Conservation (phyloP, 2,113 vertebrate species). For the Rhizomys pruinosus region DNA sequence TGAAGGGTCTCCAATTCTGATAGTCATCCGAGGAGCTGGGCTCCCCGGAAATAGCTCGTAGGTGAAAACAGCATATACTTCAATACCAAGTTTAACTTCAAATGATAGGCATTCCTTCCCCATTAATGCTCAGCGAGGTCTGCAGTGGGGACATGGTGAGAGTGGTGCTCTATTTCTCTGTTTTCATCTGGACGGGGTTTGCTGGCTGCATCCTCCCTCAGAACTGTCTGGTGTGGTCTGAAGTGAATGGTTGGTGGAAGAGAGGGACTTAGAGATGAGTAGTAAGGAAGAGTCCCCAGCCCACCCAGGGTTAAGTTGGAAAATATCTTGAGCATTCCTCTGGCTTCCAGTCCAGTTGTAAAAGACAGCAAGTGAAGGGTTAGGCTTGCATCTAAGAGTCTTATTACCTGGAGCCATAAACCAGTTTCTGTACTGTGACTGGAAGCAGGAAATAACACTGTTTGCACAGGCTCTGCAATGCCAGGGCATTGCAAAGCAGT, state of each 20-base stretch:
- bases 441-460: not conserved
- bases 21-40: not conserved
- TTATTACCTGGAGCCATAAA: not conserved
- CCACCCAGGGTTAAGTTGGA: not conserved
- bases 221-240: not conserved
- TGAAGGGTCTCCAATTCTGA: not conserved
- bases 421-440: not conserved
- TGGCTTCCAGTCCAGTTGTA: not conserved
- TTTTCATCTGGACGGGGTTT: too few relatives aligned
- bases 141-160: not conserved
- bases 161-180: not conserved
- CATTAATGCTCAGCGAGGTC: not conserved
- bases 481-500: not conserved
- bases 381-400: not conserved
- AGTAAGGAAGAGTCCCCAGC: not conserved
- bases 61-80: not conserved
- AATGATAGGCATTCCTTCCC: not conserved
- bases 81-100: not conserved
- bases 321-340: not conserved
- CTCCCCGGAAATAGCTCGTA: slow-evolving; percentile 4
- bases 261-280: not conserved
- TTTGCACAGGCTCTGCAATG: not conserved
- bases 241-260: not conserved
- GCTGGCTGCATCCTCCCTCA: not conserved
- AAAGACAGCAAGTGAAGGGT: not conserved